These are phyloP conservation scores for Mola mola DNA, from an alignment of 2,113 vertebrate genomes.

Conservation along the genomic window DNA sequence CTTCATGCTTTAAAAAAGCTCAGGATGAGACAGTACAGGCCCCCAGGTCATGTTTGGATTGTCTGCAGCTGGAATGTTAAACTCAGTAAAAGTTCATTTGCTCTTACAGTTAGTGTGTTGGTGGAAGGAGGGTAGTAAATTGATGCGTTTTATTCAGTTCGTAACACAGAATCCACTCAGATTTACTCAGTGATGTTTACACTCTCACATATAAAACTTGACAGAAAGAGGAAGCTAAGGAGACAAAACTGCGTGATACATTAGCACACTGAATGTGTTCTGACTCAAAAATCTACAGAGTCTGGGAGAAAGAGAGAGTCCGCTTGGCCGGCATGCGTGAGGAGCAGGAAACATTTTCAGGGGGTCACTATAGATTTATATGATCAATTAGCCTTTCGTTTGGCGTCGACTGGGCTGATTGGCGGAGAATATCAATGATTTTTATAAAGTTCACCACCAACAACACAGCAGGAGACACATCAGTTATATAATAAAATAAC, in stretches of 20 bases:
- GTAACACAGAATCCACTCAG: slow-evolving; percentile 23
- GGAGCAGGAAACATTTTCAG: too few species aligned
- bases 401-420: too few species aligned
- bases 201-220: slow-evolving; percentile 3
- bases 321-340: too few species aligned
- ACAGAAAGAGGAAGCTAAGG: background rate
- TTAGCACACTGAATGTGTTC: background rate
- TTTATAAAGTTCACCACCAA: too few species aligned
- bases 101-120: background rate
- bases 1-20: too few species aligned
- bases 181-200: slow-evolving; percentile 25
- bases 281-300: too few species aligned
- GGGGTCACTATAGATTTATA: too few species aligned
- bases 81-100: slow-evolving; percentile 1
- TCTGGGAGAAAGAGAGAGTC: too few species aligned
- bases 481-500: too few species aligned
- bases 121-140: slow-evolving; percentile 16
- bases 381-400: too few species aligned
- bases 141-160: slow-evolving; percentile 15
- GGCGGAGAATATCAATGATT: too few species aligned
- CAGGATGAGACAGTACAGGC: slow-evolving; percentile 15
- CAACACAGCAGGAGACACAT: too few species aligned
- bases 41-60: slow-evolving; percentile 22
- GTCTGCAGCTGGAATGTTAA: background rate
- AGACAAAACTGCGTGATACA: slow-evolving; percentile 12